Evolutionary conservation across 2,888 invertebrate genomes (phyloP).

Genomic region (Dexiosoma caninum): DNA sequence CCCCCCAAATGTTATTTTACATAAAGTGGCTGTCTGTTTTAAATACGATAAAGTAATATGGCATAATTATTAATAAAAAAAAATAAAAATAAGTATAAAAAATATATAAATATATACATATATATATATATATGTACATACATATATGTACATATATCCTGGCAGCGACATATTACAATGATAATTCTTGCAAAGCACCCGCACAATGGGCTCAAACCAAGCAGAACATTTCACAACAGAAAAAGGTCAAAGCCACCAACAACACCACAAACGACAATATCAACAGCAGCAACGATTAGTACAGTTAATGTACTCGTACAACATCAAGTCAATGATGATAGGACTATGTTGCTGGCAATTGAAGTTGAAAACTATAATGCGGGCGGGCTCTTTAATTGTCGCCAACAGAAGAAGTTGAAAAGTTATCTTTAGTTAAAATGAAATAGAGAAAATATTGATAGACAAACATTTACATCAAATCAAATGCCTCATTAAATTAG

Average conservation of each 20-base stretch:
- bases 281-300: constrained; percentile 14
- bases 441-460: neutral
- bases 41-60: neutral
- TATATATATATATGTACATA: too few relatives aligned
- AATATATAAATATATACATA: too few relatives aligned
- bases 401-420: constrained; percentile 38
- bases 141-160: too few relatives aligned
- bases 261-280: constrained; percentile 10
- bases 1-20: neutral
- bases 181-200: constrained; percentile 26
- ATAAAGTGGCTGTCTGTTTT: neutral
- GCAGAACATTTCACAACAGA: constrained; percentile 21
- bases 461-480: constrained; percentile 6
- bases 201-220: constrained; percentile 25
- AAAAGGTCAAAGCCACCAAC: constrained; percentile 19
- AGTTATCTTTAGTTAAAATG: constrained; percentile 1
- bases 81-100: too few relatives aligned
- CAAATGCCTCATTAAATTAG: constrained; percentile 34
- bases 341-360: constrained; percentile 29
- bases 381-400: constrained; percentile 49
- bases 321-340: constrained; percentile 13
- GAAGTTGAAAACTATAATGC: constrained; percentile 36
- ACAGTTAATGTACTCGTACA: constrained; percentile 4
- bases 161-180: neutral
- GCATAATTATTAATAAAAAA: neutral